Conservation (phyloP, 1,140 invertebrate genomes). For the Anastrepha ludens region DNA sequence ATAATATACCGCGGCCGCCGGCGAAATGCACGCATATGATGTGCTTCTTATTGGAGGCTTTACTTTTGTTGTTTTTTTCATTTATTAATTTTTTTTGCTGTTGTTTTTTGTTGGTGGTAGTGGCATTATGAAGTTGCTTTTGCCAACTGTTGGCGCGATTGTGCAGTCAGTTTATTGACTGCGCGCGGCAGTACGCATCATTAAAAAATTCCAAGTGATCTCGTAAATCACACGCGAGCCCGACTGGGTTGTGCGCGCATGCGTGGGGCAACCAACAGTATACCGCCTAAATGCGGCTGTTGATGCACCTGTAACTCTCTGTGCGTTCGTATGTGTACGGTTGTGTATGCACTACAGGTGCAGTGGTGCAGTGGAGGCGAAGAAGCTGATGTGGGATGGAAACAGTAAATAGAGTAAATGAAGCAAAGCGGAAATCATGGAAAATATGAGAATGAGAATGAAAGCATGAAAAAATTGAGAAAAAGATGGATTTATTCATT, state of each 20-base stretch:
- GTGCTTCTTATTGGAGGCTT: too few relatives aligned
- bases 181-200: constrained; percentile 19
- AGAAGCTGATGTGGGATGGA: not conserved
- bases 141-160: not conserved
- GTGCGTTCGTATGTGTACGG: not conserved
- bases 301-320: not conserved
- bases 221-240: constrained; percentile 38
- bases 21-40: not conserved
- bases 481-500: too few relatives aligned
- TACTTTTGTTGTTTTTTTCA: not conserved
- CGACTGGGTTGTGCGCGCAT: not conserved
- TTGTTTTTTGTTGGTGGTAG: not conserved
- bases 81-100: not conserved
- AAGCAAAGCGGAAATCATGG: too few relatives aligned
- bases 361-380: not conserved
- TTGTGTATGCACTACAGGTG: not conserved
- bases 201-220: constrained; percentile 41
- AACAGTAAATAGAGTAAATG: not conserved
- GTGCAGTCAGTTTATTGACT: constrained; percentile 24
- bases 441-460: not conserved
- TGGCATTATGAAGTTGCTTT: not conserved
- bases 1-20: not conserved
- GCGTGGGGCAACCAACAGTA: not conserved
- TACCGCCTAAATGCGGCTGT: not conserved
- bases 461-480: too few relatives aligned